Conservation (phyloP, 2,888 invertebrate species). For the Dryobotodes eremita region DNA sequence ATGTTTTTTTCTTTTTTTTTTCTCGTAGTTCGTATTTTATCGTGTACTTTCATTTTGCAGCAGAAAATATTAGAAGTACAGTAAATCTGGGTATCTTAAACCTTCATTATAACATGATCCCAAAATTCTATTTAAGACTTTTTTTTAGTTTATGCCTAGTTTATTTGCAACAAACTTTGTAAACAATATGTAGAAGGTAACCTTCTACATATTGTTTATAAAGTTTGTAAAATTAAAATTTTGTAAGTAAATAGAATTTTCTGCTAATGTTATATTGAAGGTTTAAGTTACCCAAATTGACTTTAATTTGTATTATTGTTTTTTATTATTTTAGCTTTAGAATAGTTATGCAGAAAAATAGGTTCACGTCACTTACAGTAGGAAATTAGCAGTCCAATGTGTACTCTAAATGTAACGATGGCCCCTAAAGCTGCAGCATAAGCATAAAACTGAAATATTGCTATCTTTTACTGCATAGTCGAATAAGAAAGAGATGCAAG, state of each 20-base stretch:
- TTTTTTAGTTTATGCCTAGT: no score
- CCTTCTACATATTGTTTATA: no score
- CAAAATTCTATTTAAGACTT: no score
- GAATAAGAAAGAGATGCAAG: neutral
- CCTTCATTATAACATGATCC: no score
- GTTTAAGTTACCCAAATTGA: no score
- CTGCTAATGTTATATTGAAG: no score
- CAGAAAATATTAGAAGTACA: conserved; percentile 9
- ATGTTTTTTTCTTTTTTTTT: conserved; percentile 50
- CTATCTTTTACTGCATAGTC: neutral
- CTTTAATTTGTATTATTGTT: neutral
- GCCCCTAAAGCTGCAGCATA: neutral
- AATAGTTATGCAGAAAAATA: neutral
- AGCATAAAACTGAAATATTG: neutral
- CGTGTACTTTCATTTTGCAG: neutral
- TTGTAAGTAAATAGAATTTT: no score
- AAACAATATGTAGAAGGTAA: no score
- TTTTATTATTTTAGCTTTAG: conserved; percentile 6
- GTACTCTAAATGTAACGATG: neutral
- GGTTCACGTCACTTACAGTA: neutral
- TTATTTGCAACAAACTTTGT: no score
- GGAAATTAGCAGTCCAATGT: neutral
- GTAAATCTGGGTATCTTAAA: no score
- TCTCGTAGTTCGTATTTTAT: conserved; percentile 28
- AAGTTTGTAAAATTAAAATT: no score